phyloP scores from a whole-genome alignment of 1,140 invertebrate species.

The Brachionus rubens region DNA sequence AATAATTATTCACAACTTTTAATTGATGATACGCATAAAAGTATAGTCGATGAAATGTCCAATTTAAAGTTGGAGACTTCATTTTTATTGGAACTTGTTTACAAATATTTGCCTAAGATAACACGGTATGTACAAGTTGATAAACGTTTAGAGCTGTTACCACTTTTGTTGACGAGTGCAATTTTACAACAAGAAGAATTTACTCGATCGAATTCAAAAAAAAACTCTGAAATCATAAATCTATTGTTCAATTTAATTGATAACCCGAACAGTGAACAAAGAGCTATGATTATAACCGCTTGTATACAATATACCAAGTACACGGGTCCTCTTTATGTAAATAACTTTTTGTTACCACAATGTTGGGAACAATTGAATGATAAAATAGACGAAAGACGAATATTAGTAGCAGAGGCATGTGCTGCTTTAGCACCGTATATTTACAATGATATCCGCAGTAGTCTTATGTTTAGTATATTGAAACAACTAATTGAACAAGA shows the following conservation, averaged over 20 bases:
- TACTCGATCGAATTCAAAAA: conserved; percentile 65
- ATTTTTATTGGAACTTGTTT: not conserved
- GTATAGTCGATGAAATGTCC: not conserved
- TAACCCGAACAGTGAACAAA: conserved; percentile 69
- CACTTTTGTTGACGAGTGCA: conserved; percentile 68
- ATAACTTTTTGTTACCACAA: conserved; percentile 71
- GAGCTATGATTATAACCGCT: conserved; percentile 69
- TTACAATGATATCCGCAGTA: conserved; percentile 68
- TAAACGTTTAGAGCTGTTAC: conserved; percentile 64
- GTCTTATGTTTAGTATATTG: conserved; percentile 71
- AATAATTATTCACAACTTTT: not conserved
- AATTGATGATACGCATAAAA: not conserved
- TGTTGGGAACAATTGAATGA: conserved; percentile 70
- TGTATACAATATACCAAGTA: conserved; percentile 67
- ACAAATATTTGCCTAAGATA: conserved; percentile 15
- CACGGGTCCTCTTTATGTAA: conserved; percentile 63
- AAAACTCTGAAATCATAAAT: conserved; percentile 63
- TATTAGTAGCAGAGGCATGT: conserved; percentile 72
- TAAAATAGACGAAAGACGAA: conserved; percentile 69
- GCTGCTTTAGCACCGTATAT: conserved; percentile 70
- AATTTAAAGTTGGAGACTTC: not conserved
- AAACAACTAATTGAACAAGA: conserved; percentile 73
- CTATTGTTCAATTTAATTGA: conserved; percentile 74
- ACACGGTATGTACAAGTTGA: not conserved
- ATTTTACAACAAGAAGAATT: conserved; percentile 65